A percentile compares a stretch with the other conserved stretches of the same genome.
Evolutionary conservation across 2,113 vertebrate genomes (phyloP).

Genomic region (Myodes glareolus): DNA sequence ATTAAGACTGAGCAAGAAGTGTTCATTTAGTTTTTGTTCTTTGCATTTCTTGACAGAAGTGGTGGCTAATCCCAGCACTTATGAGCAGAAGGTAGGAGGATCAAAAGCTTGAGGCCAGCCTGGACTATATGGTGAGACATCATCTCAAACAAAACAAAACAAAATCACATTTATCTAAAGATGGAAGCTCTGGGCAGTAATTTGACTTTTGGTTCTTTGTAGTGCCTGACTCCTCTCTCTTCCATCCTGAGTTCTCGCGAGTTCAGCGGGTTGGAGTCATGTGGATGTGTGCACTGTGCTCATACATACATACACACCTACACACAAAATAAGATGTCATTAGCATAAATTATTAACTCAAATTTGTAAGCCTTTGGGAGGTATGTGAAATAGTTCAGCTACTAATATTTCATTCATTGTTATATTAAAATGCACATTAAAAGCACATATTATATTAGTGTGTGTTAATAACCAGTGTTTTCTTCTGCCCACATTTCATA

Average conservation of each 20-base stretch:
- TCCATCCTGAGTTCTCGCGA: not conserved
- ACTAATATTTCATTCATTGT: not conserved
- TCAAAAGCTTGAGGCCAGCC: not conserved
- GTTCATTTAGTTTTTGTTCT: not conserved
- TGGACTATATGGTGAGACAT: not conserved
- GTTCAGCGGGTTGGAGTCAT: not conserved
- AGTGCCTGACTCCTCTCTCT: not conserved
- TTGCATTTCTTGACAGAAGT: not conserved
- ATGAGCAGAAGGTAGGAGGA: not conserved
- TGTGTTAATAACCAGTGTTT: not conserved
- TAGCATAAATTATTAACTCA: not conserved
- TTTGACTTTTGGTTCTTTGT: not conserved
- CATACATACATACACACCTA: too few relatives aligned
- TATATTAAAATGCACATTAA: not conserved
- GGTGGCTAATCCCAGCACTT: not conserved
- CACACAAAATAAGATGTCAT: not conserved
- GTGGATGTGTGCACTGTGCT: not conserved
- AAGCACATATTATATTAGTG: not conserved
- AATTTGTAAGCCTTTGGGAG: not conserved
- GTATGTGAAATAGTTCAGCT: not conserved
- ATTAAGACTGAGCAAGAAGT: not conserved
- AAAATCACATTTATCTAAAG: not conserved
- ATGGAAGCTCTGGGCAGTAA: not conserved
- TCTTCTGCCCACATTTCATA: not conserved
- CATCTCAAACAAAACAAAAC: not conserved